Evolutionary conservation across 2,797 vertebrate genomes (phyloP), one percentile per base, ranked within the genome.

Genomic region (Myotis pilosus): DNA sequence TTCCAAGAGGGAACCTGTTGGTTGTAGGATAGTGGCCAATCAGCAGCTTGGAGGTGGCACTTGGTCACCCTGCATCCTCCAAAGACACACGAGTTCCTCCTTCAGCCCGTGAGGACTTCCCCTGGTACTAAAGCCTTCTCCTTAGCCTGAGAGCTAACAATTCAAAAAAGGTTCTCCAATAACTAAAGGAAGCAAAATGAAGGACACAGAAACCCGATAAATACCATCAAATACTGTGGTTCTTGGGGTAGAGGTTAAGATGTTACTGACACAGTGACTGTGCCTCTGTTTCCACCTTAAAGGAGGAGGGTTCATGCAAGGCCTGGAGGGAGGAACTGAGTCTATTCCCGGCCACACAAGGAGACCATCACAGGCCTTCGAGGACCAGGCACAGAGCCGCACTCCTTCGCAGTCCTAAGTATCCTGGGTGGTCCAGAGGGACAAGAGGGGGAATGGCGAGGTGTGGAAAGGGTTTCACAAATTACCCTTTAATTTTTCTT

Each of bases 111-210:
- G 60, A 95, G 44, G 17, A 33, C 41, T 68, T 36, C 47, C 47
- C 28, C 16, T 19, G 17, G 28, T n/a, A 49, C 66, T 47, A 38
- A 75, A 84, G 30, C 36, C 19, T 85, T 82, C 28, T 66, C n/a
- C 33, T 62, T 72, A 74, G 30, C 16, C 68, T 78, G n/a, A 94
- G 55, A 92, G 38, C 49, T 60, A 60, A 79, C 19, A 62, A 76
- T 28, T 78, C n/a, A 88, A 36, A 68, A 75, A 17, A 3, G 5
- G 6, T 16, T 75, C 60, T 41, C 66, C 41, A 76, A 55, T 53
- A 72, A 66, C 89, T 53, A 80, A 93, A 87, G 47, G 66, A 94
- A 92, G 76, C 19, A 60, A 36, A 62, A 68, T 84, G 41, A 85
- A 55, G 51, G 62, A 90, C 60, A 92, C 51, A 91, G 25, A 71